Conservation (phyloP, 1,140 invertebrate species). For the Zaprionus ornatus region DNA sequence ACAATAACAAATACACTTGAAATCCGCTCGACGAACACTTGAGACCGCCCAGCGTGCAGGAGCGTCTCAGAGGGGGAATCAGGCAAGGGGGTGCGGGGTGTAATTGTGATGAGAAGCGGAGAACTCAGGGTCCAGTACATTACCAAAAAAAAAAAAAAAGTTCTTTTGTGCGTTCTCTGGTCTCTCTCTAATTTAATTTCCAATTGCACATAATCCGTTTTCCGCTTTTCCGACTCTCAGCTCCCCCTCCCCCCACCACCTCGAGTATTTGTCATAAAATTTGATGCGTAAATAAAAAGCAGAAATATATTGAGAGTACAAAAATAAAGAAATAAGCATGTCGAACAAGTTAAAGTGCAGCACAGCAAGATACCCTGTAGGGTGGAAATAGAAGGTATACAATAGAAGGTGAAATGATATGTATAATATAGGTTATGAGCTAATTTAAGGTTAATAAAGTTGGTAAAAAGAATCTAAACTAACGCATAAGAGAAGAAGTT, state of each 20-base stretch:
- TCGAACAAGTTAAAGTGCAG: neutral
- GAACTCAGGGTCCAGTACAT: neutral
- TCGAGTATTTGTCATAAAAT: conserved; percentile 75
- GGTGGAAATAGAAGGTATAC: neutral
- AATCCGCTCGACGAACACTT: conserved; percentile 31
- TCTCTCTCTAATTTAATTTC: conserved; percentile 72
- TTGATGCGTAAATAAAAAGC: conserved; percentile 75
- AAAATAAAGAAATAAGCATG: neutral
- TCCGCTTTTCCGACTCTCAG: conserved; percentile 19
- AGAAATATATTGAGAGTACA: conserved; percentile 33
- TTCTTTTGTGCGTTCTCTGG: conserved; percentile 30
- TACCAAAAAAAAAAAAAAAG: neutral
- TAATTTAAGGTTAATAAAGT: too few species aligned
- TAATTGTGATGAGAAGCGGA: neutral
- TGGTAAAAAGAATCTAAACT: too few species aligned
- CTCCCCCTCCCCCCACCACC: neutral
- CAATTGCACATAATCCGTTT: conserved; percentile 81
- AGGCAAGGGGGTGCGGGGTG: neutral
- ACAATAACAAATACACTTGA: conserved; percentile 16
- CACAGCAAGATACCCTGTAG: neutral
- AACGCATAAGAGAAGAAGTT: too few species aligned
- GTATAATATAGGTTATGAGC: too few species aligned
- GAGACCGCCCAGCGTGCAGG: conserved; percentile 30
- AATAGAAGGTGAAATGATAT: too few species aligned
- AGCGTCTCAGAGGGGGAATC: neutral